A percentile compares a stretch with the other conserved stretches of the same genome.
phyloP scores from a whole-genome alignment of 2,888 invertebrate genomes.

The Parnassius apollo region DNA sequence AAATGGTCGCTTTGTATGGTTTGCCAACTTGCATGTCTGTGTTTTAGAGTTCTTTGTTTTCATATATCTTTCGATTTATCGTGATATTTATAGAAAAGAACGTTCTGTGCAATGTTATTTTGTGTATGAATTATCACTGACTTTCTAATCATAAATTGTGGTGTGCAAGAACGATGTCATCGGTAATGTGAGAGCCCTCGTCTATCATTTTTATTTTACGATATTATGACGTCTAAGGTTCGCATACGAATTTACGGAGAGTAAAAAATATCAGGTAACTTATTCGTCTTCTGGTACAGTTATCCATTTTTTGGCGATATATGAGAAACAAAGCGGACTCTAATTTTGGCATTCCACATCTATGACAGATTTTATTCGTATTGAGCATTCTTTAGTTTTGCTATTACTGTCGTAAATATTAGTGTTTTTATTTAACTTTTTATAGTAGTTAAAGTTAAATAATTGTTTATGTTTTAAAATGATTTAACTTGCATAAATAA shows the following conservation, averaged over 20 bases:
- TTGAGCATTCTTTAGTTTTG: constrained; percentile 42
- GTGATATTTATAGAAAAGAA: constrained; percentile 47
- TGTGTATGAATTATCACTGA: constrained; percentile 44
- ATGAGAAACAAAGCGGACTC: constrained; percentile 61
- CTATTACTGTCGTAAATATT: constrained; percentile 21
- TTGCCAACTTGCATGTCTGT: constrained; percentile 83
- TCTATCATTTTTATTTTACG: constrained; percentile 69
- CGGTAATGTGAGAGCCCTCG: constrained; percentile 79
- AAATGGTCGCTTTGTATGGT: constrained; percentile 86
- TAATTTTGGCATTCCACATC: constrained; percentile 77
- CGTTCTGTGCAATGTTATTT: constrained; percentile 43
- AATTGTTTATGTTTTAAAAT: not conserved
- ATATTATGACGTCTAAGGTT: constrained; percentile 67
- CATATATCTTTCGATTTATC: constrained; percentile 56
- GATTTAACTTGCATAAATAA: not conserved
- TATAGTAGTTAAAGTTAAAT: not conserved
- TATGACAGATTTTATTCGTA: constrained; percentile 64
- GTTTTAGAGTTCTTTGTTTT: constrained; percentile 79
- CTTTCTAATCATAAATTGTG: constrained; percentile 48
- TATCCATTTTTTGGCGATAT: constrained; percentile 32
- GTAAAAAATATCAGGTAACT: constrained; percentile 64
- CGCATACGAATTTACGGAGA: constrained; percentile 54
- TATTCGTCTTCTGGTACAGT: constrained; percentile 33
- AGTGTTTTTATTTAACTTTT: constrained; percentile 32
- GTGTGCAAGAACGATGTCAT: constrained; percentile 72